phyloP scores from a whole-genome alignment of 2,888 invertebrate species.

The Polyommatus iphigenia region DNA sequence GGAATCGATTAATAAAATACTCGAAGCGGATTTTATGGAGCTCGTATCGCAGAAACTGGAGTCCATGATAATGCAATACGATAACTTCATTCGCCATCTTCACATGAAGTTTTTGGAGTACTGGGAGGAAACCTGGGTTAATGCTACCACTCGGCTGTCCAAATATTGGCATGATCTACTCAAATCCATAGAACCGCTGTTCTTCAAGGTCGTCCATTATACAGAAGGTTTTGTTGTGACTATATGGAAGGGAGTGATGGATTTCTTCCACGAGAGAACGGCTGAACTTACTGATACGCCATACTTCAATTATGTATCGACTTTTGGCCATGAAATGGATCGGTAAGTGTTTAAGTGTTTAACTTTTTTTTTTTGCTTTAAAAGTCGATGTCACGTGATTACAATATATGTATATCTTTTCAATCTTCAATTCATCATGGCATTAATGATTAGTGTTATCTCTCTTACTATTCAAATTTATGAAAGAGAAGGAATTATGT shows the following conservation, averaged over 20 bases:
- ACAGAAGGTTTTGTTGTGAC: conserved; percentile 87
- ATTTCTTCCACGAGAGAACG: conserved; percentile 89
- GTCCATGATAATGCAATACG: conserved; percentile 86
- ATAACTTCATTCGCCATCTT: conserved; percentile 87
- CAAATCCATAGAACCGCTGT: conserved; percentile 87
- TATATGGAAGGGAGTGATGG: conserved; percentile 86
- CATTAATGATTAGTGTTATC: too few relatives aligned
- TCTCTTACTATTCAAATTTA: too few relatives aligned
- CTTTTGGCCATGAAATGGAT: conserved; percentile 90
- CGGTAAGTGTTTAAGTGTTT: conserved; percentile 52
- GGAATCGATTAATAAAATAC: conserved; percentile 83
- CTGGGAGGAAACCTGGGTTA: conserved; percentile 87
- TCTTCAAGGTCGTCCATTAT: conserved; percentile 88
- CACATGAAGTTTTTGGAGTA: conserved; percentile 83
- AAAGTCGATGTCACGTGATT: too few relatives aligned
- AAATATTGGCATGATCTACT: conserved; percentile 87
- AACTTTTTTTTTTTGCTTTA: too few relatives aligned
- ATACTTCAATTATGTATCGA: conserved; percentile 89
- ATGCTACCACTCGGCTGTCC: conserved; percentile 81
- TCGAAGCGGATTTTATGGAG: conserved; percentile 88
- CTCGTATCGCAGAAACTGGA: conserved; percentile 85
- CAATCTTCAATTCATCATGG: too few relatives aligned
- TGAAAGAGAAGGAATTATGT: too few relatives aligned
- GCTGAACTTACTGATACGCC: conserved; percentile 89
- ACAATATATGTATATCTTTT: too few relatives aligned